Evolutionary conservation across 2,113 vertebrate species (phyloP).

Genomic region (Leptobrachium leishanense): DNA sequence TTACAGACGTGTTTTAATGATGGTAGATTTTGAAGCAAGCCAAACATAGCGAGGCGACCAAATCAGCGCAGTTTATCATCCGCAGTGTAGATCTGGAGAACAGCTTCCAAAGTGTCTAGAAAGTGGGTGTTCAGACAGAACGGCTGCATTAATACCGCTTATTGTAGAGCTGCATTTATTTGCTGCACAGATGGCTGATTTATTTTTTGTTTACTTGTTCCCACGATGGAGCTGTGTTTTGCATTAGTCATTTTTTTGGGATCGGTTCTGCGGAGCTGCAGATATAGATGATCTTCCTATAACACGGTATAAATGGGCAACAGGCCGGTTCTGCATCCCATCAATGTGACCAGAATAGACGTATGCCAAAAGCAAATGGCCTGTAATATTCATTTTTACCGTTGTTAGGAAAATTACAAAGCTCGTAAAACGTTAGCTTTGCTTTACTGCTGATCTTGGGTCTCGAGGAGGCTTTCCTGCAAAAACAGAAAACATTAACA

Average conservation of each 20-base stretch:
- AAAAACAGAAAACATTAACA: conserved; percentile 12
- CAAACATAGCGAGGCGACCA: conserved; percentile 11
- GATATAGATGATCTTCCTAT: conserved; percentile 3
- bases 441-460: conserved; percentile 1
- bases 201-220: conserved; percentile 44
- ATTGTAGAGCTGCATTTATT: conserved; percentile 9
- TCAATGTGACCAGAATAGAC: conserved; percentile 22
- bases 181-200: conserved; percentile 38
- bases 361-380: conserved; percentile 19
- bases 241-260: conserved; percentile 39
- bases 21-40: conserved; percentile 13
- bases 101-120: conserved; percentile 14
- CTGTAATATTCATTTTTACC: conserved; percentile 22
- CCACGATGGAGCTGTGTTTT: conserved; percentile 6
- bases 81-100: neutral
- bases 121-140: conserved; percentile 20
- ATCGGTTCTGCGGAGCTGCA: conserved; percentile 5
- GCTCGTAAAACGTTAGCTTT: conserved; percentile 19
- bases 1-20: neutral
- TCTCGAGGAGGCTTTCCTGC: neutral
- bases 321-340: conserved; percentile 17
- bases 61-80: conserved; percentile 21
- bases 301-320: conserved; percentile 1
- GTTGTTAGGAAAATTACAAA: conserved; percentile 16
- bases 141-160: conserved; percentile 3